phyloP scores from a whole-genome alignment of 2,113 vertebrate species.

The Cervus canadensis region DNA sequence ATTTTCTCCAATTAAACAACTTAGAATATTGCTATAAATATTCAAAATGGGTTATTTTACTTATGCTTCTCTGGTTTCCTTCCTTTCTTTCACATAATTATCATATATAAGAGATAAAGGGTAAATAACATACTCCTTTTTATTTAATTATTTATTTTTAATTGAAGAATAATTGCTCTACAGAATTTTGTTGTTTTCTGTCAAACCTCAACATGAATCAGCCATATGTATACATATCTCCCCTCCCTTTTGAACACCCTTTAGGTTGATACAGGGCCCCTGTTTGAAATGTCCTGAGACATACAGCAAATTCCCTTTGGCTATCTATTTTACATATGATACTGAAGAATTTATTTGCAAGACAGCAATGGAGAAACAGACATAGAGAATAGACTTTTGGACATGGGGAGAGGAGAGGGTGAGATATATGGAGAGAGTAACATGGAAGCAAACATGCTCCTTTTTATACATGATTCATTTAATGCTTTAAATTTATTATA shows the following conservation, averaged over 20 bases:
- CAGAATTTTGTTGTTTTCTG: background rate
- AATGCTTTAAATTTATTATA: background rate
- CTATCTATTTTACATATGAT: background rate
- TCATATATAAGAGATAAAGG: background rate
- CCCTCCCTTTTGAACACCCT: background rate
- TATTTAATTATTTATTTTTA: background rate
- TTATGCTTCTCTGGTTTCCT: background rate
- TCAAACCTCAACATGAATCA: background rate
- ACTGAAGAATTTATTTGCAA: background rate
- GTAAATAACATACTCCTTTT: background rate
- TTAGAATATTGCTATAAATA: background rate
- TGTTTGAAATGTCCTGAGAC: background rate
- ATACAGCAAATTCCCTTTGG: background rate
- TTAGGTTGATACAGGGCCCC: background rate
- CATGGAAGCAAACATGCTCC: background rate
- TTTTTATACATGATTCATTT: background rate
- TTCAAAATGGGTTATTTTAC: background rate
- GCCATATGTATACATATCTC: background rate
- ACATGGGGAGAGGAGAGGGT: background rate
- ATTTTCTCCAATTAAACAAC: background rate
- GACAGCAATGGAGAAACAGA: background rate
- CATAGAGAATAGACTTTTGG: background rate
- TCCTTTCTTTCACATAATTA: background rate
- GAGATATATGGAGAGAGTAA: background rate
- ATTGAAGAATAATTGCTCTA: background rate